phyloP scores from a whole-genome alignment of 2,888 invertebrate genomes.

The Hybos culiciformis region DNA sequence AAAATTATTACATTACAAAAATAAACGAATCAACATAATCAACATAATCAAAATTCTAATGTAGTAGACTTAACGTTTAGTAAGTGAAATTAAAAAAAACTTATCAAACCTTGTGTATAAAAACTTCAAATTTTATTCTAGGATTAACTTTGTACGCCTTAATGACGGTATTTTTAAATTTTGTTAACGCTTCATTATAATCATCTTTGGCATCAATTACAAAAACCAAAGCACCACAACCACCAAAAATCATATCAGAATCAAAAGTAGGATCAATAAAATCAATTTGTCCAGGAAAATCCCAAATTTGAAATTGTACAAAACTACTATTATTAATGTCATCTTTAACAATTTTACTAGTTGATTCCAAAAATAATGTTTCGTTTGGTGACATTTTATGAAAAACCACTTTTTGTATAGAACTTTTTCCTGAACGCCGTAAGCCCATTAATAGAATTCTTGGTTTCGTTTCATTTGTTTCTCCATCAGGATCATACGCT shows the following conservation, averaged over 20 bases:
- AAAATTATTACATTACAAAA: too few species aligned
- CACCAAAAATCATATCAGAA: constrained; percentile 90
- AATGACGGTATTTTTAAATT: constrained; percentile 84
- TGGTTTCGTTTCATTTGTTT: not conserved
- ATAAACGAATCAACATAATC: too few species aligned
- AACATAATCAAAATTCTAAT: too few species aligned
- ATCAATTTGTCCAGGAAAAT: constrained; percentile 98
- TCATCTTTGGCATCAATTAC: constrained; percentile 97
- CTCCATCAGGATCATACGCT: constrained; percentile 61
- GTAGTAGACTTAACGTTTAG: too few species aligned
- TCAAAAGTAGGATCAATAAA: constrained; percentile 95
- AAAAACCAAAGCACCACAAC: constrained; percentile 95
- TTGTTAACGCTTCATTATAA: constrained; percentile 88
- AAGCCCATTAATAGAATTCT: constrained; percentile 84
- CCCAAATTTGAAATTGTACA: constrained; percentile 99
- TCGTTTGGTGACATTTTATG: constrained; percentile 99
- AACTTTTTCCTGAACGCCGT: constrained; percentile 94
- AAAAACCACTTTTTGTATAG: constrained; percentile 99
- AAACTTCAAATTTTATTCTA: constrained; percentile 93
- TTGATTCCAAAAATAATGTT: constrained; percentile 94
- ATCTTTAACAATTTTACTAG: constrained; percentile 96
- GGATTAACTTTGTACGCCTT: constrained; percentile 93
- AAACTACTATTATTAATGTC: constrained; percentile 92
- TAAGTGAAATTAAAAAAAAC: too few species aligned
- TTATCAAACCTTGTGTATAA: constrained; percentile 96